Conservation (phyloP, 2,888 invertebrate species). For the Orthosia gothica region DNA sequence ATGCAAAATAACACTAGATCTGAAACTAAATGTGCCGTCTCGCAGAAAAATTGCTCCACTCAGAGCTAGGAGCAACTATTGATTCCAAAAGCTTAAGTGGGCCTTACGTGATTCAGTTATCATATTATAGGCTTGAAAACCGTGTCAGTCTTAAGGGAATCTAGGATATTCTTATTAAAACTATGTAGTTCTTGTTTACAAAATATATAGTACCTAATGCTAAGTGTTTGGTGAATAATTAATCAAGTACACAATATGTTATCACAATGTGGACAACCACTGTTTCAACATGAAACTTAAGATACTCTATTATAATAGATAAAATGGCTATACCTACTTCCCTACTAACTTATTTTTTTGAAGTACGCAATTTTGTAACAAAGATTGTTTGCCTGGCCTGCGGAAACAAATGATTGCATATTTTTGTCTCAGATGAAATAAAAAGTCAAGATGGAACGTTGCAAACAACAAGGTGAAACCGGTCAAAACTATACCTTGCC, state of each 20-base stretch:
- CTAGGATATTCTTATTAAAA: neutral
- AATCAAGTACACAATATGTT: neutral
- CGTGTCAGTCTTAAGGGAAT: neutral
- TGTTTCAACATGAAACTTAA: neutral
- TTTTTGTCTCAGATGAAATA: no score
- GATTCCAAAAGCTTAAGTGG: conserved; percentile 1
- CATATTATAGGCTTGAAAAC: neutral
- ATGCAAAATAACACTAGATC: neutral
- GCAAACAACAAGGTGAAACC: no score
- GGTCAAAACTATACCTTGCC: no score
- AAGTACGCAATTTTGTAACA: neutral
- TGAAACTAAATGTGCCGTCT: neutral
- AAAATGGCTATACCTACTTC: neutral
- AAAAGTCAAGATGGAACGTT: no score
- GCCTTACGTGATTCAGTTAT: neutral
- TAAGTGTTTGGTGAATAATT: conserved; percentile 12
- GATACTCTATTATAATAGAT: neutral
- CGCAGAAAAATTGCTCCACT: neutral
- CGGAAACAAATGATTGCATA: neutral
- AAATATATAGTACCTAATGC: neutral
- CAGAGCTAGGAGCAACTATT: neutral
- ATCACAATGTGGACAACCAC: neutral
- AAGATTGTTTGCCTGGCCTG: neutral
- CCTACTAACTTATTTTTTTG: neutral
- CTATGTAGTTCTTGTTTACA: neutral